Base-by-base conservation (phyloP, 2,888 invertebrate genomes). In the Cartodere bifasciata region DNA sequence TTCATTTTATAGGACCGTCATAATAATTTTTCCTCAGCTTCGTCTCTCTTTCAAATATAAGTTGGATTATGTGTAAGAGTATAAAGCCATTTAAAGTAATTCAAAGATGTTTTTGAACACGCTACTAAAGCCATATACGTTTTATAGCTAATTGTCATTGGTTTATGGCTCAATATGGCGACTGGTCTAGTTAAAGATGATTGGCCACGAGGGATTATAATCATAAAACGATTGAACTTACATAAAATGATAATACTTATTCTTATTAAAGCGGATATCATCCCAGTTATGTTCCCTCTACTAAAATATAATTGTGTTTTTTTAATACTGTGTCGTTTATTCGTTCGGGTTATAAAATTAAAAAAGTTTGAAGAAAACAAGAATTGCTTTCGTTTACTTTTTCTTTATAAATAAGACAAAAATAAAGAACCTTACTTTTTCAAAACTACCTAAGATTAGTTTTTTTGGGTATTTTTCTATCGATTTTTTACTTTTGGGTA, bases 71-170 rank as follows among this genome's bases (percentile, higher is more conserved):
- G 17, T 5, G 17, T 10, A 27, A 5, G 28, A 22, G 13, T 28
- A 36, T 34, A 34, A 33, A 34, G 35, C 28, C 23, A 38, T 27
- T 36, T 39, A 38, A 39, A 39, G 40, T 40, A 39, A 37, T 41
- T 38, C 39, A 41, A 50, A 49, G 48, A 48, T 48, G 47, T 46
- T 50, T 48, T 44, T 43, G 40, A 45, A 44, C 40, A 40, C 42
- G 39, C 39, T 47, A 38, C 43, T 50, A 40, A 41, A 43, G 46
- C 55, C 48, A 58, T 59, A 59, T 59, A 56, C 53, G 53, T 52
- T 60, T 60, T 59, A 60, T 59, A 45, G 58, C 55, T 58, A 60
- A 60, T 60, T 60, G 60, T 55, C 54, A 57, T 58, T 53, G 59
- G 55, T 60, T 59, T 60, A 59, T 59, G 55, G 43, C 51, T 53